Evolutionary conservation across 2,113 vertebrate genomes (phyloP).

Genomic region (Malurus alboscapulatus): DNA sequence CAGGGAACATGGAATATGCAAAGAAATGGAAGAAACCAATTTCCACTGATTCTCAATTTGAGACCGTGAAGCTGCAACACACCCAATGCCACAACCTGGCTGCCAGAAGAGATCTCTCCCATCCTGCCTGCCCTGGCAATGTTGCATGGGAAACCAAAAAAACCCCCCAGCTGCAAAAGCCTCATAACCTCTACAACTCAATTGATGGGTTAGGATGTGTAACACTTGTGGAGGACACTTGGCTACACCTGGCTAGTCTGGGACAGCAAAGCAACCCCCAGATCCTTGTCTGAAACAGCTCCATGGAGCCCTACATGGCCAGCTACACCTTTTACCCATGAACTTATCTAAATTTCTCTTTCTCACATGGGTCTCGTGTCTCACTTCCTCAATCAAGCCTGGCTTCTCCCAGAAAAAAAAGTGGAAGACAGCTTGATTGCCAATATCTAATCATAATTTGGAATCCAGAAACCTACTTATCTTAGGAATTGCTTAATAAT

Average conservation of each 20-base stretch:
- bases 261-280: background rate
- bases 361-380: background rate
- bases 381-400: background rate
- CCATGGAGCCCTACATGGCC: background rate
- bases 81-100: background rate
- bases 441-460: constrained; percentile 12
- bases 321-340: background rate
- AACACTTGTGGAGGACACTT: background rate
- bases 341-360: background rate
- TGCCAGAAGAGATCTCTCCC: background rate
- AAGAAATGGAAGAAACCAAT: background rate
- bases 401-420: background rate
- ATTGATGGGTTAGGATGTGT: accelerated
- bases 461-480: constrained; percentile 19
- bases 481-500: constrained; percentile 17
- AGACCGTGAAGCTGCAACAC: background rate
- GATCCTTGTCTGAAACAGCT: background rate
- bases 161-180: background rate
- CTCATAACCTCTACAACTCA: accelerated
- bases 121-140: background rate
- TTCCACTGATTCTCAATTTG: background rate
- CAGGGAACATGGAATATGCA: background rate
- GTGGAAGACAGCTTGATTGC: constrained; percentile 28
- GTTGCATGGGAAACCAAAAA: background rate
- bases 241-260: background rate